Conservation (phyloP, 2,888 invertebrate genomes). For the Spodoptera littoralis region DNA sequence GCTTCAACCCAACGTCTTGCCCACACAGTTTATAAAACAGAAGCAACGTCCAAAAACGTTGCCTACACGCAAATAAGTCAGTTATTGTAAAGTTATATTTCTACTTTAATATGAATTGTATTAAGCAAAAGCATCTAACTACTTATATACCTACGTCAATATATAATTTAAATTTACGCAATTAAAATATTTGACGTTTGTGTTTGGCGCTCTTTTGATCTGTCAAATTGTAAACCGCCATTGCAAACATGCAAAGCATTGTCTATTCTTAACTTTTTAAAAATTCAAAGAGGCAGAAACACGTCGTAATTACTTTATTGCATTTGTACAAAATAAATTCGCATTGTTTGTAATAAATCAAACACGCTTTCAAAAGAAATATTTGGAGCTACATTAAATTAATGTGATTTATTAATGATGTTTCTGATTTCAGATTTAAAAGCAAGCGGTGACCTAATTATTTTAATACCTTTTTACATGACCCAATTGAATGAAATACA, state of each 20-base stretch:
- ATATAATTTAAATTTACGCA: not conserved
- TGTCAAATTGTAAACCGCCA: conserved; percentile 12
- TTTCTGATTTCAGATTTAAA: conserved; percentile 21
- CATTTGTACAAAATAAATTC: not conserved
- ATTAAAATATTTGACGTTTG: conserved; percentile 9
- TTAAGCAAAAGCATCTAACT: too few species aligned
- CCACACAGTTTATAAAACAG: conserved; percentile 38
- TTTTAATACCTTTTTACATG: conserved; percentile 23
- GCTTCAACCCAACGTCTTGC: conserved; percentile 22
- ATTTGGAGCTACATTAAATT: conserved; percentile 10
- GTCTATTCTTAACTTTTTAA: too few species aligned
- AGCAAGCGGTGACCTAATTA: conserved; percentile 19
- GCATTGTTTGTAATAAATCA: conserved; percentile 3
- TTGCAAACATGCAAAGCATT: too few species aligned
- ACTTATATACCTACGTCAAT: too few species aligned
- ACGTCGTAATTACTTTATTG: not conserved
- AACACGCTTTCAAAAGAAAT: conserved; percentile 1
- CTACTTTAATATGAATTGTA: not conserved
- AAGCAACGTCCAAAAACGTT: conserved; percentile 29
- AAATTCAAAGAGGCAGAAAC: too few species aligned
- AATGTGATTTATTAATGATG: conserved; percentile 15
- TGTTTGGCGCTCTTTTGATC: not conserved
- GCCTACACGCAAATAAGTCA: conserved; percentile 14
- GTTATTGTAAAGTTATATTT: conserved; percentile 20
- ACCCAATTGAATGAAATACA: conserved; percentile 22